Evolutionary conservation across 1,140 invertebrate genomes (phyloP), one percentile per base, ranked within the genome.

Genomic region (Drosophila varians): DNA sequence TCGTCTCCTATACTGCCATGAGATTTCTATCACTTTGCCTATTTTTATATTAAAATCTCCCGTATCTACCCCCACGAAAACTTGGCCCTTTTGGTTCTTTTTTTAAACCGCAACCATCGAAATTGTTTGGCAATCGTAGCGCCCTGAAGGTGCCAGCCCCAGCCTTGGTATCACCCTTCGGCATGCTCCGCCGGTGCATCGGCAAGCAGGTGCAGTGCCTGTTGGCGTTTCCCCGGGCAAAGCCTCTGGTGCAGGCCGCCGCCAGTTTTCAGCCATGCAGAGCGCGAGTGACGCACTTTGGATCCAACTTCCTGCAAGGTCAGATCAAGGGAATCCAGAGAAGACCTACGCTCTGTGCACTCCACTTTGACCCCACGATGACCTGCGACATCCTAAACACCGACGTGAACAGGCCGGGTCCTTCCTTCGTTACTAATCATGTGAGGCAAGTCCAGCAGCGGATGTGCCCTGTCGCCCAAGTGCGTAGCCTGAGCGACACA

Each of bases 171-270:
- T 31, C 46, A 6, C 38, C 8, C 3, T 18, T 46, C n/a, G 28
- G 34, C 6, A 77, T 77, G 74, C 71, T 56, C 31, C 74, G 60
- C 34, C 52, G 49, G 5, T 56, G 40, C 14, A 40, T 71, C 1
- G 34, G 46, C 16, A 26, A 21, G 4, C 74, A 64, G 45, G 2
- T 65, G 5, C 31, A 73, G 3, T 45, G 58, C n/a, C 19, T 77
- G 34, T 7, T 77, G 2, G 16, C 42, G 6, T 23, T 47, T 7
- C 40, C 28, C n/a, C 56, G 28, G 1, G 8, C 21, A 1, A 11
- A 36, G 8, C 21, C 26, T 6, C 40, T 12, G 8, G 11, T 38
- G 11, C 19, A 28, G 8, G 38, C 38, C 16, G 16, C 16, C 3
- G 5, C 38, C 38, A 9, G 38, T 16, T 18, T 6, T 19, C 38